Percentiles rank a stretch among this genome's conserved stretches.
Conservation (phyloP, 2,113 vertebrate species). For the Ictalurus furcatus region DNA sequence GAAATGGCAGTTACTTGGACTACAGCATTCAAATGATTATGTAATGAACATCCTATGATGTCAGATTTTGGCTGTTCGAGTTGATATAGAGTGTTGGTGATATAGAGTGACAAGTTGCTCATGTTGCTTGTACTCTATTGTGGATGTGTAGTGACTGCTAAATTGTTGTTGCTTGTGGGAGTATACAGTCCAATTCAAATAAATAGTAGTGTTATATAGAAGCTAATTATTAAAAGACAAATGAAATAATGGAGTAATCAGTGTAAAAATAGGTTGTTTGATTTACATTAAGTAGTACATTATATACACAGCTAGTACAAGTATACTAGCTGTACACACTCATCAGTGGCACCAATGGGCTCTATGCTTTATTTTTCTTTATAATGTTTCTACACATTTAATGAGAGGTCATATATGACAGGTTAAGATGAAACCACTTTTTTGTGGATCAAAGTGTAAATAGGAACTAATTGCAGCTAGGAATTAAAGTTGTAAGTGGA, state of each 20-base stretch:
- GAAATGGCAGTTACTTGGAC: neutral
- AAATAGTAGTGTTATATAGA: neutral
- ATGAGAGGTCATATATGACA: neutral
- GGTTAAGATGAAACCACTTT: neutral
- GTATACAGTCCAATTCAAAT: neutral
- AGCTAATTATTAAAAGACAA: neutral
- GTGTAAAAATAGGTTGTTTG: neutral
- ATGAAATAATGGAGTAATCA: neutral
- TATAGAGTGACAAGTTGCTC: neutral
- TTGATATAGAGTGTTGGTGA: neutral
- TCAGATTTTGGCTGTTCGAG: neutral
- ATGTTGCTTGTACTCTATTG: neutral
- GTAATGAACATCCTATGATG: neutral
- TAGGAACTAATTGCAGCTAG: neutral
- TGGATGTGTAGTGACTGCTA: neutral
- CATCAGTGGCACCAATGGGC: neutral
- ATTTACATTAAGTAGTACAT: neutral
- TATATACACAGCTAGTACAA: neutral
- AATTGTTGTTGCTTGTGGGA: neutral
- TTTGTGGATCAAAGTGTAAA: neutral
- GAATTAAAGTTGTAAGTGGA: neutral
- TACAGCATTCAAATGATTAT: neutral
- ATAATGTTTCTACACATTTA: neutral
- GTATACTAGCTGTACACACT: neutral
- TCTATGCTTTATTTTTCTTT: neutral